These are phyloP conservation scores for Euwallacea fornicatus DNA, from an alignment of 1,140 invertebrate genomes.

Conservation along the genomic window DNA sequence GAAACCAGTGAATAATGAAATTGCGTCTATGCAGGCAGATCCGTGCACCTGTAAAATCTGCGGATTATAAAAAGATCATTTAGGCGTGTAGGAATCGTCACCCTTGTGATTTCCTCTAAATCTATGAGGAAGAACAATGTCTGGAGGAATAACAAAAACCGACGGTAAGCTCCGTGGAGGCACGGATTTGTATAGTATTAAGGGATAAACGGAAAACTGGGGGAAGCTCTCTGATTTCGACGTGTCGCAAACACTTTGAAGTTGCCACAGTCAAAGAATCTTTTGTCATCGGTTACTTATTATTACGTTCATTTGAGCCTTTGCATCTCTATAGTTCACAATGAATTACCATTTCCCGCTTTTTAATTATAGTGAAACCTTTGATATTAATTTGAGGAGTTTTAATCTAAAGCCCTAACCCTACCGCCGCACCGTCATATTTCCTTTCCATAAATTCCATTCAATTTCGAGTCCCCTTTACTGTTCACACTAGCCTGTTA, in stretches of 20 bases:
- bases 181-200: conserved; percentile 52
- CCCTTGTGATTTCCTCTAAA: conserved; percentile 44
- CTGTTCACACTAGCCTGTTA: conserved; percentile 22
- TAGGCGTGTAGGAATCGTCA: conserved; percentile 31
- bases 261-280: conserved; percentile 50
- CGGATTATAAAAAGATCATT: conserved; percentile 36
- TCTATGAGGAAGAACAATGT: conserved; percentile 48
- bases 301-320: conserved; percentile 54
- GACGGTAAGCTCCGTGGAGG: conserved; percentile 46
- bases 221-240: conserved; percentile 44
- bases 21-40: conserved; percentile 3
- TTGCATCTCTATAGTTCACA: conserved; percentile 48
- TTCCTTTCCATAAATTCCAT: conserved; percentile 27
- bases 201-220: conserved; percentile 49
- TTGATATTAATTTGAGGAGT: conserved; percentile 44
- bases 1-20: conserved; percentile 17
- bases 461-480: conserved; percentile 19
- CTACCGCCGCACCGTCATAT: conserved; percentile 17
- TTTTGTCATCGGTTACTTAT: conserved; percentile 55
- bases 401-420: conserved; percentile 39
- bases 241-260: conserved; percentile 53
- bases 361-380: conserved; percentile 53
- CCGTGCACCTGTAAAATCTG: conserved; percentile 20
- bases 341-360: conserved; percentile 52
- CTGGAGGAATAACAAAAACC: conserved; percentile 45